A percentile compares a stretch with the other conserved stretches of the same genome.
Conservation (phyloP, 2,113 vertebrate species). For the Oncorhynchus tshawytscha region DNA sequence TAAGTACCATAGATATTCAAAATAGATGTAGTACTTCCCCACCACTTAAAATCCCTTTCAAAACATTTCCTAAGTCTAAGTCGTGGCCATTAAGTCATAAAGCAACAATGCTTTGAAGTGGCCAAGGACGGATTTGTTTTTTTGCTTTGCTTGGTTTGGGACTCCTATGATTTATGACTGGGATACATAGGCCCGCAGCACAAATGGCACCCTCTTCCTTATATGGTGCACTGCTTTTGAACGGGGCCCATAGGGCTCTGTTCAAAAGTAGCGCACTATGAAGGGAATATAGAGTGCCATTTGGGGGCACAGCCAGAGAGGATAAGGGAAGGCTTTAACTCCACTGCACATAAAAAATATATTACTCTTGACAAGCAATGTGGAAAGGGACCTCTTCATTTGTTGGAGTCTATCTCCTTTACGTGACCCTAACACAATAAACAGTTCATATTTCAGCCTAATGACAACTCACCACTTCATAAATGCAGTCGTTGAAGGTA, state of each 20-base stretch:
- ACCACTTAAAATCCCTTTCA: conserved; percentile 40
- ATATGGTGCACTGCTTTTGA: too few relatives aligned
- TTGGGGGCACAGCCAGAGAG: not conserved
- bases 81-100: conserved; percentile 60
- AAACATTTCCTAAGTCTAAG: conserved; percentile 43
- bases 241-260: too few relatives aligned
- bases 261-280: too few relatives aligned
- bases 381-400: conserved; percentile 35
- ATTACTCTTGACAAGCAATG: conserved; percentile 14
- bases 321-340: conserved; percentile 22
- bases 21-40: not conserved
- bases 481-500: not conserved
- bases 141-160: conserved; percentile 43
- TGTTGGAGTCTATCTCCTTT: conserved; percentile 28
- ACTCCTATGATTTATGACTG: conserved; percentile 48
- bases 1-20: conserved; percentile 41
- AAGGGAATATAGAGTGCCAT: too few relatives aligned
- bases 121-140: conserved; percentile 52
- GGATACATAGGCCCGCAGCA: conserved; percentile 7
- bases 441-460: conserved; percentile 23
- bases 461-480: conserved; percentile 36
- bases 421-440: conserved; percentile 13
- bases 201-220: too few relatives aligned
- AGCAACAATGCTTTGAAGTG: conserved; percentile 61
- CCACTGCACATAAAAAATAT: conserved; percentile 30